Conservation (phyloP, 2,888 invertebrate species). For the Trichogramma evanescens region DNA sequence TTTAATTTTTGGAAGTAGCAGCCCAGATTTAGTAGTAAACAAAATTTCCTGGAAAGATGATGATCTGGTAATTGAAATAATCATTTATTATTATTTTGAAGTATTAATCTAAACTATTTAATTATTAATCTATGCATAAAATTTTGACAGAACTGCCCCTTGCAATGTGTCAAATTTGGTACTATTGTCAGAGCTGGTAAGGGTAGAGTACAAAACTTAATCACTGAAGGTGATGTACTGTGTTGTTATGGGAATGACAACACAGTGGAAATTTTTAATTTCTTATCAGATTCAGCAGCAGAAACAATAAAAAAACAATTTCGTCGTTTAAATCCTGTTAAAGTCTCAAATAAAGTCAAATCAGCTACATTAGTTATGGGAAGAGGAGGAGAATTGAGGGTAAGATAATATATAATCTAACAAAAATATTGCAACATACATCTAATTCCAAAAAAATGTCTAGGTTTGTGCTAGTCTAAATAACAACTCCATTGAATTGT, state of each 20-base stretch:
- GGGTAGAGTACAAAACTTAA: slow-evolving; percentile 72
- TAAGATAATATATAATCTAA: slow-evolving; percentile 27
- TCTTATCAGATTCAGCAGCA: slow-evolving; percentile 51
- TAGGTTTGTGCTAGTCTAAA: slow-evolving; percentile 58
- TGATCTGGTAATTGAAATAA: slow-evolving; percentile 16
- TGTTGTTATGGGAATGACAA: slow-evolving; percentile 79
- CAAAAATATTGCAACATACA: slow-evolving; percentile 3
- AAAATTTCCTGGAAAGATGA: slow-evolving; percentile 3
- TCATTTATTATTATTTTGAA: slow-evolving; percentile 1
- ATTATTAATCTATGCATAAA: neutral
- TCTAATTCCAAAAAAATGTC: slow-evolving; percentile 7
- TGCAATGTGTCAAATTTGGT: slow-evolving; percentile 74
- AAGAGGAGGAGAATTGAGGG: slow-evolving; percentile 63
- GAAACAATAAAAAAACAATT: slow-evolving; percentile 13
- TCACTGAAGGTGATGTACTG: slow-evolving; percentile 67
- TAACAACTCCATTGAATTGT: slow-evolving; percentile 71
- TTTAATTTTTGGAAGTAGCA: slow-evolving; percentile 77
- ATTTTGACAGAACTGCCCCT: slow-evolving; percentile 50
- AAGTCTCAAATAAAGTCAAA: slow-evolving; percentile 61
- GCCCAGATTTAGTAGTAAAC: neutral
- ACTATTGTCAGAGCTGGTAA: slow-evolving; percentile 70
- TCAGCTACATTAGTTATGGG: slow-evolving; percentile 65
- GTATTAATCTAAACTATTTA: neutral
- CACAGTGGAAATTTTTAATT: slow-evolving; percentile 73
- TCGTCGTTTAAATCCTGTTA: slow-evolving; percentile 46